These are phyloP conservation scores for Thamnophis elegans DNA, from an alignment of 2,797 vertebrate genomes.

Conservation along the genomic window DNA sequence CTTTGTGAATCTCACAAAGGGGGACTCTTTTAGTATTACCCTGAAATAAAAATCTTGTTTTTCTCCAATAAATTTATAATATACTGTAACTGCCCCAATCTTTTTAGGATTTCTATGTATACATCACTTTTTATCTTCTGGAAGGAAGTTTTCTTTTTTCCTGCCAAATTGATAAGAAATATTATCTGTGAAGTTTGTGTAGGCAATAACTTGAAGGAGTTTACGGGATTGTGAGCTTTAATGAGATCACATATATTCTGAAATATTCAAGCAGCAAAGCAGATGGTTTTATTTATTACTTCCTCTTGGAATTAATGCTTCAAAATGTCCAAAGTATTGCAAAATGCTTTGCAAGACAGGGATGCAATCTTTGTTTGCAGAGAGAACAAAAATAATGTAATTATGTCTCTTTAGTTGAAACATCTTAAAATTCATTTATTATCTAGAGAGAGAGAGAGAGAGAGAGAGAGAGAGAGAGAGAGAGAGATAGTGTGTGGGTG, in stretches of 20 bases:
- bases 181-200: background rate
- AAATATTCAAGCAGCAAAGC: background rate
- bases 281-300: constrained; percentile 17
- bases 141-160: background rate
- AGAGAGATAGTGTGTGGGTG: background rate
- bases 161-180: background rate
- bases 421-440: constrained; percentile 33
- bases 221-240: background rate
- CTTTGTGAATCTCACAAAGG: background rate
- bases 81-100: background rate
- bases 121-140: background rate
- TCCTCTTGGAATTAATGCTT: constrained; percentile 1
- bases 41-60: constrained; percentile 13
- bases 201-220: background rate
- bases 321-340: constrained; percentile 2
- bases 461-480: too few relatives aligned
- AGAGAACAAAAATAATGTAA: background rate
- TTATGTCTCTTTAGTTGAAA: background rate
- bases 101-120: background rate
- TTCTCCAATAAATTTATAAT: background rate
- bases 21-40: constrained; percentile 2
- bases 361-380: background rate
- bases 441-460: background rate
- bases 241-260: background rate
- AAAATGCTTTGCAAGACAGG: background rate